A percentile compares a stretch with the other conserved stretches of the same genome.
Conservation (phyloP, 2,113 vertebrate species). For the Mustela nigripes region DNA sequence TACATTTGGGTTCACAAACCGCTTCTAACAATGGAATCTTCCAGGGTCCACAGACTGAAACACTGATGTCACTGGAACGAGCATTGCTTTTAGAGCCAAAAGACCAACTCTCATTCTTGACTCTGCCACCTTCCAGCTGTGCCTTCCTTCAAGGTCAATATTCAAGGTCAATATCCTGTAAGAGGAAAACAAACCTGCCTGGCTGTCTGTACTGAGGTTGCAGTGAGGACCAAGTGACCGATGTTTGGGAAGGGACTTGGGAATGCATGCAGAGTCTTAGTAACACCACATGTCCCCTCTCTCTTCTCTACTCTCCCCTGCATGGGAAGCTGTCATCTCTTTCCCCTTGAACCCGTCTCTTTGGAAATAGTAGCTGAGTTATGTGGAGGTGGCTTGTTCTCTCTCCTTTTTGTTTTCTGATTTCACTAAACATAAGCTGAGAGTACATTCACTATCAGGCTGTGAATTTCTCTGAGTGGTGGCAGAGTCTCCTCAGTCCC, state of each 20-base stretch:
- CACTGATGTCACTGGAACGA: neutral
- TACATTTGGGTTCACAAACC: neutral
- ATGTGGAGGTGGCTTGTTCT: neutral
- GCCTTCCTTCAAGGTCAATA: neutral
- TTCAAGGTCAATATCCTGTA: neutral
- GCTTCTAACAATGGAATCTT: neutral
- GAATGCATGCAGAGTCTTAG: fast-evolving
- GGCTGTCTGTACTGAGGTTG: neutral
- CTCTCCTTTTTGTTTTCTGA: neutral
- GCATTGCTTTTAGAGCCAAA: neutral
- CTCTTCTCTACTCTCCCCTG: neutral
- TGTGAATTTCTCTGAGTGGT: neutral
- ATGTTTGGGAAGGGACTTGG: neutral
- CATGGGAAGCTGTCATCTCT: neutral
- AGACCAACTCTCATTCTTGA: neutral
- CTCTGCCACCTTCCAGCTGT: neutral
- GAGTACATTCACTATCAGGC: neutral
- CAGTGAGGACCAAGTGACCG: fast-evolving
- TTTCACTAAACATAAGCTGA: neutral
- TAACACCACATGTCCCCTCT: neutral
- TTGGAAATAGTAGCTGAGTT: conserved; percentile 6
- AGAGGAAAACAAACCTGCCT: neutral
- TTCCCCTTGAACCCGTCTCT: neutral
- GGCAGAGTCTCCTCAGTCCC: neutral
- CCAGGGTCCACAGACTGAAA: fast-evolving